Evolutionary conservation across 2,888 invertebrate genomes (phyloP).

Genomic region (Acleris cristana): DNA sequence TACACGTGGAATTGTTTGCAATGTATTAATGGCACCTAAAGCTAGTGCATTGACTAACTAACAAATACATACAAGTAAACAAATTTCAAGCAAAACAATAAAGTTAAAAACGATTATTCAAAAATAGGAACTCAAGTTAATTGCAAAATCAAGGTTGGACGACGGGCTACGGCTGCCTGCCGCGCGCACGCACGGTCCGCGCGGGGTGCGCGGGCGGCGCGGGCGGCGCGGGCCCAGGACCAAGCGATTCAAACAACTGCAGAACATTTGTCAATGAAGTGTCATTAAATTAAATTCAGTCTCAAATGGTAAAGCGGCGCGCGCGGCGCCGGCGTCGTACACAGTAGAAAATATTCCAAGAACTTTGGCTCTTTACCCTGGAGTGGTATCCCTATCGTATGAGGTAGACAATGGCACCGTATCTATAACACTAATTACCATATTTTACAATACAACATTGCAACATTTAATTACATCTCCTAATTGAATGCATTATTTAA

Average conservation of each 20-base stretch:
- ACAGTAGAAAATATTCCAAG: slow-evolving; percentile 72
- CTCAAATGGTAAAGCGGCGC: slow-evolving; percentile 55
- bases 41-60: slow-evolving; percentile 52
- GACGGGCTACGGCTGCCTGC: background rate
- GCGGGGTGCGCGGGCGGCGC: no score
- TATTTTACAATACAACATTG: slow-evolving; percentile 76
- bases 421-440: slow-evolving; percentile 73
- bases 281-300: slow-evolving; percentile 61
- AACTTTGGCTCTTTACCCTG: slow-evolving; percentile 80
- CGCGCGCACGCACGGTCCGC: background rate
- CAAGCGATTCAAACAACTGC: slow-evolving; percentile 10
- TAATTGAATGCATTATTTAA: slow-evolving; percentile 69
- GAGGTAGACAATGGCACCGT: slow-evolving; percentile 80
- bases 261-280: slow-evolving; percentile 17
- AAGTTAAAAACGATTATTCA: slow-evolving; percentile 56
- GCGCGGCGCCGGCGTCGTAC: slow-evolving; percentile 15
- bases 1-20: slow-evolving; percentile 26
- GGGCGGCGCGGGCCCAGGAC: background rate
- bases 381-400: slow-evolving; percentile 61
- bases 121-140: slow-evolving; percentile 80
- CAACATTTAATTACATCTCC: slow-evolving; percentile 75
- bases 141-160: slow-evolving; percentile 58
- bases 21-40: slow-evolving; percentile 54
- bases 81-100: slow-evolving; percentile 61
- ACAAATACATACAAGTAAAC: slow-evolving; percentile 55